Base-by-base conservation (phyloP, 2,888 invertebrate species). In the Polydrusus pterygomalis region DNA sequence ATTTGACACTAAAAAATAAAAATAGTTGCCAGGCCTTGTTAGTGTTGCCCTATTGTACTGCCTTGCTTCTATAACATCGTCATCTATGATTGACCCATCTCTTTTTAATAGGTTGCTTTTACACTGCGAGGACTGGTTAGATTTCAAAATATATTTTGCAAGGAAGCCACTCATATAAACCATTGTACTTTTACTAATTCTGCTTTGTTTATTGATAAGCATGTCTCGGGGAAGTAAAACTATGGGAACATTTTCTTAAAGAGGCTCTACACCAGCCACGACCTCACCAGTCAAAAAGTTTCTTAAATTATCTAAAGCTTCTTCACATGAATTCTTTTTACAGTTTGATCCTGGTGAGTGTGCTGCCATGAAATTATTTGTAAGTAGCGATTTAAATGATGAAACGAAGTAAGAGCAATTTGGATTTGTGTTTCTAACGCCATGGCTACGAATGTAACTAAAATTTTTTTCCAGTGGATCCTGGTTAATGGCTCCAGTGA, bases 391-490 rank as follows among this genome's bases (percentile, higher is more conserved):
- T 60, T 78, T 78, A 49, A 74, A 77, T 1, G 73, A 74, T 2
- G 70, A 15, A n/a, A 74, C 38, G 40, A 78, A 78, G 34, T 78
- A 76, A 17, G 30, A 40, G n/a, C 62, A 49, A 70, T 54, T 49
- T 6, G 76, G 78, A 38, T 49, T 62, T 13, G 67, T 74, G 64
- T 77, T 74, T 54, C 70, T 15, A 18, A 47, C 70, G 25, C 74
- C 73, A 67, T 78, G 74, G 47, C 74, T 56, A 49, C 76, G 64
- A n/a, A 78, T 56, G 38, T 43, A 63, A n/a, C 54, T 34, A 17
- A 75, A 78, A 58, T 73, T 76, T 25, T 71, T 77, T 67, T 78
- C 75, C n/a, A 78, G 40, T 11, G 70, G 13, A 43, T 78, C 74
- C 18, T 77, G 77, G 34, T 77, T 75, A 43, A 75, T 60, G 2